Evolutionary conservation across 2,797 vertebrate genomes (phyloP).

Genomic region (Rhynchotus rufescens): DNA sequence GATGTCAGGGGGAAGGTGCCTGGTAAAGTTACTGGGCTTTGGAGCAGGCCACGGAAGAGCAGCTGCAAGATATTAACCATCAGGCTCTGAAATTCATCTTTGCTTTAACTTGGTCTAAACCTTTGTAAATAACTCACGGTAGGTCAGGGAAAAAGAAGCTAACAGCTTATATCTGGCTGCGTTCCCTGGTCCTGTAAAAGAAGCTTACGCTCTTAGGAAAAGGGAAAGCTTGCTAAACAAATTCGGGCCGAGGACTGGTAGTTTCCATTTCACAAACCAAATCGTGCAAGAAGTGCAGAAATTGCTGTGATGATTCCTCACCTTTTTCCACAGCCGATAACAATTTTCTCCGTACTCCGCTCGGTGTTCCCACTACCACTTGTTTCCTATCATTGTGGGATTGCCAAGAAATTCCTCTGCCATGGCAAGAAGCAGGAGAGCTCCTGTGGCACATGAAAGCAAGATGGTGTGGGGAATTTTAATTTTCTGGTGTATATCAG

Average conservation of each 20-base stretch:
- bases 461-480: background rate
- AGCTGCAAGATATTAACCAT: conserved; percentile 44
- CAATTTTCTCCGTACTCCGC: background rate
- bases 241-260: background rate
- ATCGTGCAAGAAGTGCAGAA: background rate
- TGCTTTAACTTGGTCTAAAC: conserved; percentile 14
- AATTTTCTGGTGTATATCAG: too few species aligned
- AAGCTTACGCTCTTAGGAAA: background rate
- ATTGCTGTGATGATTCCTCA: background rate
- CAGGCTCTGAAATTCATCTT: conserved; percentile 31
- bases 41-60: conserved; percentile 30
- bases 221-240: background rate
- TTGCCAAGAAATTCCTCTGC: background rate
- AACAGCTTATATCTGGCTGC: conserved; percentile 24
- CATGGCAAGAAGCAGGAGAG: background rate
- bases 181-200: conserved; percentile 40
- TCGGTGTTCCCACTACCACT: background rate
- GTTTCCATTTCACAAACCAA: conserved; percentile 2
- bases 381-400: background rate
- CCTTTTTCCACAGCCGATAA: background rate
- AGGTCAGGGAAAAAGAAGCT: background rate
- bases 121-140: conserved; percentile 28
- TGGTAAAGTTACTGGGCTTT: background rate
- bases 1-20: conserved; percentile 28
- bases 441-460: background rate